Conservation (phyloP, 1,140 invertebrate species). For the Pygmarrhopalites habei region DNA sequence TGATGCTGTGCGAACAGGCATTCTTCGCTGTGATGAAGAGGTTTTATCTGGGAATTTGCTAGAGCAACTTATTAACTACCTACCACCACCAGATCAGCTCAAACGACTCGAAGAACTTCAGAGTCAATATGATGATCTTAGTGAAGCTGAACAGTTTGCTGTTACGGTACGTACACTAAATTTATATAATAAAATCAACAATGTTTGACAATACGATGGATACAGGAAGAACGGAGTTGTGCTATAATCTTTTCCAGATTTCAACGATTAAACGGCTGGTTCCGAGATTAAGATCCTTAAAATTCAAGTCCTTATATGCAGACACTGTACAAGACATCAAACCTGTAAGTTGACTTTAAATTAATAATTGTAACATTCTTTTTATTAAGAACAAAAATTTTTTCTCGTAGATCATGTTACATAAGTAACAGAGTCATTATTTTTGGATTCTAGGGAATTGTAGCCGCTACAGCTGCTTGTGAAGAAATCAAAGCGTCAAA, state of each 20-base stretch:
- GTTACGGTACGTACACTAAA: too few relatives aligned
- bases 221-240: too few relatives aligned
- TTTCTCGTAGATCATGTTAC: not conserved
- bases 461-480: constrained; percentile 87
- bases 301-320: constrained; percentile 76
- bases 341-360: constrained; percentile 65
- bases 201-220: too few relatives aligned
- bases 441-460: constrained; percentile 63
- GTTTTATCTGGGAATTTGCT: constrained; percentile 72
- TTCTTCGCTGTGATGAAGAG: constrained; percentile 77
- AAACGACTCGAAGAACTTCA: constrained; percentile 71
- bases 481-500: constrained; percentile 85
- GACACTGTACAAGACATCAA: constrained; percentile 85
- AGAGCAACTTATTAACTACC: constrained; percentile 76
- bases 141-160: constrained; percentile 90
- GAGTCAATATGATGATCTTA: constrained; percentile 69
- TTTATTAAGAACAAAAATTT: too few relatives aligned
- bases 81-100: constrained; percentile 82
- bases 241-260: too few relatives aligned
- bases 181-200: too few relatives aligned
- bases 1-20: constrained; percentile 71
- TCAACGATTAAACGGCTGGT: constrained; percentile 75
- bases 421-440: too few relatives aligned
- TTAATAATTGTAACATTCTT: too few relatives aligned
- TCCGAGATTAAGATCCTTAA: constrained; percentile 78